These are phyloP conservation scores for Bryconaethiops microstoma DNA, from an alignment of 2,797 vertebrate species.

Conservation along the genomic window DNA sequence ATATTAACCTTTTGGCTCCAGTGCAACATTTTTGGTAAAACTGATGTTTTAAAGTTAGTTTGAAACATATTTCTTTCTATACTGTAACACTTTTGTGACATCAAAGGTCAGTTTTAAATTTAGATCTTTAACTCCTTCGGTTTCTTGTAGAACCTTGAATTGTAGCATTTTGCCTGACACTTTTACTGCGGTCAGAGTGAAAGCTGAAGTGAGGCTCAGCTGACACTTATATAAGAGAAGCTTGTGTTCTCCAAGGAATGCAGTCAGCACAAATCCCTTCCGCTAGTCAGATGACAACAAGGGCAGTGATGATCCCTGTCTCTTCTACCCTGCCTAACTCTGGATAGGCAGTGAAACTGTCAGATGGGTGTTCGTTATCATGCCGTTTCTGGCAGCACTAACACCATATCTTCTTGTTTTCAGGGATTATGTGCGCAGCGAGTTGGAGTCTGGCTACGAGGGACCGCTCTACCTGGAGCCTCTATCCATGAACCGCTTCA, in stretches of 20 bases:
- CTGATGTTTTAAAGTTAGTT: no score
- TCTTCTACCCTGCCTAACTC: slow-evolving; percentile 6
- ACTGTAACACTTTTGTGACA: no score
- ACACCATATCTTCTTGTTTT: slow-evolving; percentile 39
- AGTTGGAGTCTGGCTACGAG: slow-evolving; percentile 94
- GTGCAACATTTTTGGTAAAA: no score
- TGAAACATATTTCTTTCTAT: no score
- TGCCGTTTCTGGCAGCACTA: neutral
- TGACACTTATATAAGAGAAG: slow-evolving; percentile 30
- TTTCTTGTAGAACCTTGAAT: neutral
- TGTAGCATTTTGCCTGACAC: slow-evolving; percentile 4
- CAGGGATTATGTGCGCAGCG: slow-evolving; percentile 97
- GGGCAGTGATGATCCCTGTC: slow-evolving; percentile 4
- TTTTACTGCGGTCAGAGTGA: neutral
- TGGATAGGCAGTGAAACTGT: neutral
- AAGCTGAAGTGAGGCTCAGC: slow-evolving; percentile 24
- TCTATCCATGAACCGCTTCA: slow-evolving; percentile 97
- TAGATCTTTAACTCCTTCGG: no score
- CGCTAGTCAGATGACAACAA: slow-evolving; percentile 24
- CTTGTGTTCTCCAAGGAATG: slow-evolving; percentile 24
- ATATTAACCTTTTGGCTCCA: no score
- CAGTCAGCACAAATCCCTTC: slow-evolving; percentile 13
- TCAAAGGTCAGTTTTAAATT: no score
- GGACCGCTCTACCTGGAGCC: slow-evolving; percentile 96
- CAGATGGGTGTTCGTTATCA: neutral